These are phyloP conservation scores for Drosophila bunnanda DNA, from an alignment of 2,888 invertebrate species.

Conservation along the genomic window DNA sequence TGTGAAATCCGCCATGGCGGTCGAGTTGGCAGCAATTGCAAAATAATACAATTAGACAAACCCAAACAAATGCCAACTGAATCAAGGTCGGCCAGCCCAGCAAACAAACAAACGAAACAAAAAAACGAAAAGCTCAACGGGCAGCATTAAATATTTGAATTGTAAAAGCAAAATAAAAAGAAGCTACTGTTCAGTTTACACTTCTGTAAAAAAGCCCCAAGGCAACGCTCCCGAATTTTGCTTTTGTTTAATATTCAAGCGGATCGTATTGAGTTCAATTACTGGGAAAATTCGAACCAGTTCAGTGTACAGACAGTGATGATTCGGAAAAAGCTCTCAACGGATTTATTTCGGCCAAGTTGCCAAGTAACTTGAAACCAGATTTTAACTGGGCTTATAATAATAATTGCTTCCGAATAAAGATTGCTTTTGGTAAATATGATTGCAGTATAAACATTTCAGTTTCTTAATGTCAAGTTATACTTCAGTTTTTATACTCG, in stretches of 20 bases:
- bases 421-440: background rate
- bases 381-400: constrained; percentile 3
- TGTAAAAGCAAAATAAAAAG: constrained; percentile 21
- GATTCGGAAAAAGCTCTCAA: constrained; percentile 1
- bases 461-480: background rate
- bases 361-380: constrained; percentile 3
- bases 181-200: constrained; percentile 37
- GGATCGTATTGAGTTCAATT: constrained; percentile 3
- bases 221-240: constrained; percentile 16
- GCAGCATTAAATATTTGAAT: constrained; percentile 38
- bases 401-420: constrained; percentile 20
- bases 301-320: background rate
- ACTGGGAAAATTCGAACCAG: constrained; percentile 8
- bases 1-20: constrained; percentile 53
- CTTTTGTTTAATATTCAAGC: constrained; percentile 4
- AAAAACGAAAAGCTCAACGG: constrained; percentile 36
- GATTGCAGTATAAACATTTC: background rate
- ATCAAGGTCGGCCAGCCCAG: constrained; percentile 73
- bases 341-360: background rate
- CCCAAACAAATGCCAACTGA: constrained; percentile 61
- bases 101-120: constrained; percentile 7
- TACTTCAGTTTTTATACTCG: background rate
- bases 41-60: constrained; percentile 72
- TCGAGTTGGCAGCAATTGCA: constrained; percentile 66
- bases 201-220: constrained; percentile 24